Percentiles rank a stretch among this genome's conserved stretches.
Conservation (phyloP, 2,797 vertebrate genomes). For the Sebastes dallii region DNA sequence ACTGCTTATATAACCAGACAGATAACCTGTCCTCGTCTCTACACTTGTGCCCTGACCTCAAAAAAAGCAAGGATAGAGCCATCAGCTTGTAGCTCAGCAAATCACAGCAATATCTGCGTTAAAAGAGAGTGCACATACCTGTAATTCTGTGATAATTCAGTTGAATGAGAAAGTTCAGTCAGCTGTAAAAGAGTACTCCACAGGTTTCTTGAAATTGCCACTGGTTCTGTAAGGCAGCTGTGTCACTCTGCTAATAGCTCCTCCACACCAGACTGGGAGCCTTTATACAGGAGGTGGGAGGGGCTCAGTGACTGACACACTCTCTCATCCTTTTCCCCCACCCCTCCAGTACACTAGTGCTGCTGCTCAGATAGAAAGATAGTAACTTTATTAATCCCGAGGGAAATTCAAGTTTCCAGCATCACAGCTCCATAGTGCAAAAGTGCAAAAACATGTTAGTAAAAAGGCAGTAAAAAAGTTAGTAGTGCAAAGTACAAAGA, state of each 20-base stretch:
- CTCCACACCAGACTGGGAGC: constrained; percentile 71
- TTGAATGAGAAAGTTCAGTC: constrained; percentile 54
- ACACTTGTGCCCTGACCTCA: constrained; percentile 75
- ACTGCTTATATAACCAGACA: constrained; percentile 77
- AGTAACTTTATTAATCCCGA: too few species aligned
- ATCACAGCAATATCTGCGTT: constrained; percentile 21
- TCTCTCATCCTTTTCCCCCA: constrained; percentile 63
- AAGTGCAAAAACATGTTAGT: too few species aligned
- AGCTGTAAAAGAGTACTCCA: constrained; percentile 78
- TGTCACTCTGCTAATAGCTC: constrained; percentile 84
- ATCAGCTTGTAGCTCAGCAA: constrained; percentile 51
- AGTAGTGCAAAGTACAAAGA: too few species aligned
- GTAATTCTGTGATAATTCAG: constrained; percentile 47
- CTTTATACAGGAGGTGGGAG: constrained; percentile 84
- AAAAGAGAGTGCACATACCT: constrained; percentile 75
- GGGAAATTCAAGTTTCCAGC: too few species aligned
- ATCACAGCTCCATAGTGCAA: too few species aligned
- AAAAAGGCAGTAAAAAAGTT: too few species aligned
- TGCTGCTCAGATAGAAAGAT: constrained; percentile 1
- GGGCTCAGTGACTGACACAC: constrained; percentile 69
- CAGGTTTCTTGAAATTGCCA: constrained; percentile 74
- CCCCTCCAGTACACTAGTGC: constrained; percentile 43
- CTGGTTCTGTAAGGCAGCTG: constrained; percentile 79
- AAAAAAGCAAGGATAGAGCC: constrained; percentile 70
- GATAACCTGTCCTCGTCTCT: constrained; percentile 72